Base-by-base conservation (phyloP, 1,140 invertebrate genomes). In the Drosophila insularis region DNA sequence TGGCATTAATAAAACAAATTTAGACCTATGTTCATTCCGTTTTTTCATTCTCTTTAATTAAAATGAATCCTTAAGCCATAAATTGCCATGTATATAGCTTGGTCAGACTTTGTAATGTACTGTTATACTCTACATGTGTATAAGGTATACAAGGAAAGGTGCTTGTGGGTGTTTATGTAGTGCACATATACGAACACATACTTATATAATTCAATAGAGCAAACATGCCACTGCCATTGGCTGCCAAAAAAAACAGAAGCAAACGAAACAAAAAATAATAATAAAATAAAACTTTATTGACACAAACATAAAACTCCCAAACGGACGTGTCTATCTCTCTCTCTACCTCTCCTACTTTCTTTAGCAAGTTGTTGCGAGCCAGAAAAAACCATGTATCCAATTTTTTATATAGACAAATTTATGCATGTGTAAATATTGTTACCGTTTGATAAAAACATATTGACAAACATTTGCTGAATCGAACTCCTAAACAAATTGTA, bases 201-300 rank as follows among this genome's bases (percentile, higher is more conserved):
- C 43, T 50, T 50, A 21, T 50, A 21, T 21, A 81, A 86, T 86
- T 86, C 81, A 86, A 81, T 86, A 81, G 81, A 77, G 58, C 37
- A 68, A 86, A 87, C 82, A 81, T 78, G 81, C 62, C 71, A 73
- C 67, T 75, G 70, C 64, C 71, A 31, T 68, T 70, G 74, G 72
- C 81, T 75, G 66, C 67, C 68, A 61, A 70, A 66, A 56, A 50
- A 21, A n/a, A 27, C 4, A 5, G 27, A 27, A 27, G 4, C 27
- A 27, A 39, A 37, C 55, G 63, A 81, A 86, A 50, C 43, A 50
- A 50, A 50, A 50, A 50, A 50, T 21, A 50, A 86, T 86, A 86
- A 86, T 87, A 86, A 86, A 86, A 86, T 86, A 81, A 87, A 86
- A 86, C 75, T 86, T 86, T 87, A 86, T 86, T 87, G 82, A 79